Percentiles rank a stretch among this genome's conserved stretches.
Conservation (phyloP, 53 echinoderm and acorn worm species). For the Antedon mediterranea region DNA sequence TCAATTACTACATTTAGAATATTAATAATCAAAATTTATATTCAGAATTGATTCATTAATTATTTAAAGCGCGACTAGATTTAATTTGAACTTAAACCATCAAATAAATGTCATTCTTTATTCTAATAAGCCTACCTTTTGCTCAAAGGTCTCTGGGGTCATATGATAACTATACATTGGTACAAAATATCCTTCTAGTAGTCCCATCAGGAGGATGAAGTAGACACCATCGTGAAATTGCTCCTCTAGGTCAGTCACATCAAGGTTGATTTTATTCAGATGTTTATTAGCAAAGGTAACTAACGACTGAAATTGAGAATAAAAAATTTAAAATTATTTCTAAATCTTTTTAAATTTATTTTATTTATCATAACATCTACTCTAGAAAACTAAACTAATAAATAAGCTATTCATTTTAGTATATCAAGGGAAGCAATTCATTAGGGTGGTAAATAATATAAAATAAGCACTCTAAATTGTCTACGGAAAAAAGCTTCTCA, state of each 20-base stretch:
- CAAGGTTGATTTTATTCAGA: slow-evolving; percentile 89
- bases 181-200: slow-evolving; percentile 89
- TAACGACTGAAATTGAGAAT: slow-evolving; percentile 53
- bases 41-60: too few species aligned
- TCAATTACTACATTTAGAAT: too few species aligned
- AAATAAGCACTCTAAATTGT: too few species aligned
- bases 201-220: slow-evolving; percentile 86
- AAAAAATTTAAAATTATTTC: not conserved
- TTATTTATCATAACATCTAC: too few species aligned
- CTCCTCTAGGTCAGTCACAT: slow-evolving; percentile 73
- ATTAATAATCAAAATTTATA: too few species aligned
- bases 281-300: slow-evolving; percentile 97
- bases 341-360: too few species aligned
- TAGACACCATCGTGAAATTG: slow-evolving; percentile 98
- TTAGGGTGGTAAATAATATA: not conserved
- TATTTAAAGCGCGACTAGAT: too few species aligned
- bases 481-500: too few species aligned
- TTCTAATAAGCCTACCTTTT: slow-evolving; percentile 42
- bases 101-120: too few species aligned
- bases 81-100: too few species aligned
- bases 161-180: slow-evolving; percentile 83
- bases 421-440: not conserved
- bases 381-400: too few species aligned
- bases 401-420: not conserved
- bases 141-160: slow-evolving; percentile 86